Percentiles rank a stretch among this genome's conserved stretches.
phyloP scores from a whole-genome alignment of 2,888 invertebrate genomes.

The Tolmerus cingulatus region DNA sequence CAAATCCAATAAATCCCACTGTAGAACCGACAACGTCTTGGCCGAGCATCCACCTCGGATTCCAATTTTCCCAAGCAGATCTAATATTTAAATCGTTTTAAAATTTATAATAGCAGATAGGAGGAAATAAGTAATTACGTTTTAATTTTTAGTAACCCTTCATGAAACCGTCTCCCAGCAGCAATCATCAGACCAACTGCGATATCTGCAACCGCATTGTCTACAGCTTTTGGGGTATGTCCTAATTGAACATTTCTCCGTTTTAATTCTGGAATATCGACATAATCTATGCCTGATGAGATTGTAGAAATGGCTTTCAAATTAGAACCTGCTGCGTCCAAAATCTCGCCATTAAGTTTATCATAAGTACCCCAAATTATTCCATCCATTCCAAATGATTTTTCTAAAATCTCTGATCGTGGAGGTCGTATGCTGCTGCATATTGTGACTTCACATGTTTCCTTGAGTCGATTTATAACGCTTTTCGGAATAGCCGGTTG shows the following conservation, averaged over 20 bases:
- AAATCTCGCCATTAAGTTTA: slow-evolving; percentile 56
- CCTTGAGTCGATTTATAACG: slow-evolving; percentile 71
- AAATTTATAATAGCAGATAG: neutral
- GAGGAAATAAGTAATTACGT: slow-evolving; percentile 53
- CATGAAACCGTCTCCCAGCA: slow-evolving; percentile 79
- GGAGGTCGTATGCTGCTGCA: slow-evolving; percentile 56
- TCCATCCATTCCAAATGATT: slow-evolving; percentile 58
- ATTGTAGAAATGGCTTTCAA: slow-evolving; percentile 81
- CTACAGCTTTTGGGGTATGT: slow-evolving; percentile 79
- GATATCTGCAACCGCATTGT: slow-evolving; percentile 82
- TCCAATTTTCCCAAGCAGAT: slow-evolving; percentile 73
- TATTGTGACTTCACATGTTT: slow-evolving; percentile 58
- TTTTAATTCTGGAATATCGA: slow-evolving; percentile 77
- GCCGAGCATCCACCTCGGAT: slow-evolving; percentile 80
- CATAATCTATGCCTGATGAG: slow-evolving; percentile 87
- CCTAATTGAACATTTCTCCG: slow-evolving; percentile 78
- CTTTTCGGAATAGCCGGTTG: slow-evolving; percentile 73
- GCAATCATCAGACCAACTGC: slow-evolving; percentile 79
- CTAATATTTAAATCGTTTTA: slow-evolving; percentile 55
- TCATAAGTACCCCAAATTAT: slow-evolving; percentile 59
- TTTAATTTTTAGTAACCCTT: slow-evolving; percentile 74
- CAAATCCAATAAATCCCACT: slow-evolving; percentile 85
- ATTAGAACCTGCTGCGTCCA: slow-evolving; percentile 66
- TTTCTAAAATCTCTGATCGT: slow-evolving; percentile 58
- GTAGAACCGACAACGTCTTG: slow-evolving; percentile 79